Evolutionary conservation across 2,888 invertebrate genomes (phyloP).

Genomic region (Acleris emargana): DNA sequence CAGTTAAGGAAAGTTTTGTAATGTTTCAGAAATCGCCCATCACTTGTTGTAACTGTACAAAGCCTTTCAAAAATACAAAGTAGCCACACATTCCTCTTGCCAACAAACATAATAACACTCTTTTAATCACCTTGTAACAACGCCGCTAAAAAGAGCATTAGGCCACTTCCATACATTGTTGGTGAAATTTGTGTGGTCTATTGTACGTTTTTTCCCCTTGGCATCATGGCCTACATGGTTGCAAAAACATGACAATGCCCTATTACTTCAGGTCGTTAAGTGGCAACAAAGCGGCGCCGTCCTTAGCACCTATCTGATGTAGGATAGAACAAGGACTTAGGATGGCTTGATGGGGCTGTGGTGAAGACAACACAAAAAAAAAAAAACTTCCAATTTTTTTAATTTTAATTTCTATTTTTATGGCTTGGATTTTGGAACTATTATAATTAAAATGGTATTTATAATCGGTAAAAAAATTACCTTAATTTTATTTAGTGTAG

Average conservation of each 20-base stretch:
- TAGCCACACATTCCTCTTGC: too few relatives aligned
- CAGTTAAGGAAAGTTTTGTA: too few relatives aligned
- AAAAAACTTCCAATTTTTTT: too few relatives aligned
- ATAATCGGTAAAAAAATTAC: too few relatives aligned
- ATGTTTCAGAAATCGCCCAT: too few relatives aligned
- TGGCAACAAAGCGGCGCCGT: constrained; percentile 62
- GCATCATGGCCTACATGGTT: constrained; percentile 40
- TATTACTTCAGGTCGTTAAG: constrained; percentile 68
- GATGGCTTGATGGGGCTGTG: constrained; percentile 16
- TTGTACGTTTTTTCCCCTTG: constrained; percentile 27
- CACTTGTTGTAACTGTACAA: too few relatives aligned
- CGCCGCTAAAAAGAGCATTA: constrained; percentile 30
- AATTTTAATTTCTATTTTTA: too few relatives aligned
- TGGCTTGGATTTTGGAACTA: too few relatives aligned
- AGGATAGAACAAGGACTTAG: constrained; percentile 40
- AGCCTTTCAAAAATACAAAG: too few relatives aligned
- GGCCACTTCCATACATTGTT: constrained; percentile 8
- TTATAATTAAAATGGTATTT: too few relatives aligned
- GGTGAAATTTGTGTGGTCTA: constrained; percentile 26
- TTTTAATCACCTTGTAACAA: constrained; percentile 17
- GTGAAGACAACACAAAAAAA: too few relatives aligned
- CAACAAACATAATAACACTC: not conserved
- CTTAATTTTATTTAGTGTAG: too few relatives aligned
- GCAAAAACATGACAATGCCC: constrained; percentile 69
- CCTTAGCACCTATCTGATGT: constrained; percentile 60